Percentiles rank a stretch among this genome's conserved stretches.
These are phyloP conservation scores for Parnassius mnemosyne DNA, from an alignment of 2,888 invertebrate species.

Conservation along the genomic window DNA sequence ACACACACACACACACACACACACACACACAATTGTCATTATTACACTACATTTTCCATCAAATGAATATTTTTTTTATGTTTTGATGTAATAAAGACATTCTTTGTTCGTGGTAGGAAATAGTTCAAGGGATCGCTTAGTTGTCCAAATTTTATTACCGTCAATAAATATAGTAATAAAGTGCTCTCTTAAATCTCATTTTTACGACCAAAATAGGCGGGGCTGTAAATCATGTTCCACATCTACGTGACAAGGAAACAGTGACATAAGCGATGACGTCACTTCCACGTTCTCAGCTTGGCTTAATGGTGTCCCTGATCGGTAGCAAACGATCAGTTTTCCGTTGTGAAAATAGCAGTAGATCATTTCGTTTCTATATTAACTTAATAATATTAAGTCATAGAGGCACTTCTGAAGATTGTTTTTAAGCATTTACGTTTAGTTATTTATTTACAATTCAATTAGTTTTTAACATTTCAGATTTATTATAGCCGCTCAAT, in stretches of 20 bases:
- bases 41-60: too few relatives aligned
- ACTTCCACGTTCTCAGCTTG: background rate
- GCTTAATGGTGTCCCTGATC: slow-evolving; percentile 1
- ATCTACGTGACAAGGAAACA: slow-evolving; percentile 1
- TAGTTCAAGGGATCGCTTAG: slow-evolving; percentile 1
- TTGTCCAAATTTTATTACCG: slow-evolving; percentile 5
- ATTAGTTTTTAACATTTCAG: too few relatives aligned
- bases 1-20: too few relatives aligned
- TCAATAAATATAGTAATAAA: slow-evolving; percentile 14
- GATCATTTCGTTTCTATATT: background rate
- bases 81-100: too few relatives aligned
- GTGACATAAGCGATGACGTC: slow-evolving; percentile 10
- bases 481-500: too few relatives aligned
- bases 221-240: slow-evolving; percentile 3
- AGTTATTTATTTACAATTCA: too few relatives aligned
- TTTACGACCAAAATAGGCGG: slow-evolving; percentile 19
- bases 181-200: slow-evolving; percentile 8
- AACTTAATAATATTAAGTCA: background rate
- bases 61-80: too few relatives aligned
- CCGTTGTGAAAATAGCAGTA: background rate
- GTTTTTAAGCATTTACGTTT: too few relatives aligned
- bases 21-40: too few relatives aligned
- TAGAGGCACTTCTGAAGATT: background rate
- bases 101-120: too few relatives aligned
- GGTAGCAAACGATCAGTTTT: slow-evolving; percentile 1